Percentiles rank a stretch among this genome's conserved stretches.
phyloP scores from a whole-genome alignment of 2,888 invertebrate genomes.

The Hypolimnas misippus region DNA sequence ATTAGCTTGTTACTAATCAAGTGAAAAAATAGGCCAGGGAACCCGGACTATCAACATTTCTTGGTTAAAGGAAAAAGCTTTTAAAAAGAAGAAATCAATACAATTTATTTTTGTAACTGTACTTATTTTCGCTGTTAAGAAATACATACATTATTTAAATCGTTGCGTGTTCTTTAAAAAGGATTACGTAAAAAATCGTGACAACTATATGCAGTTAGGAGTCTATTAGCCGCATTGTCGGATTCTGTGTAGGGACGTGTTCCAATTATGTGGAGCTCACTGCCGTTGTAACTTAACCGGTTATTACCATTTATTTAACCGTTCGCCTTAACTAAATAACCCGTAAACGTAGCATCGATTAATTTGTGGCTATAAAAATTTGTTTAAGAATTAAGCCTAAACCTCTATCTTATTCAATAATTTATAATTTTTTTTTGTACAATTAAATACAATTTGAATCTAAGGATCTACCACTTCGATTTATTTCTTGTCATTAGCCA shows the following conservation, averaged over 20 bases:
- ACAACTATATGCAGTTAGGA: constrained; percentile 24
- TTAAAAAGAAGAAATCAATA: not conserved
- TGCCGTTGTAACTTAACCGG: constrained; percentile 9
- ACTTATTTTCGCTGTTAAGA: constrained; percentile 1
- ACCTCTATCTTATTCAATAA: too few relatives aligned
- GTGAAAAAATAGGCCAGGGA: too few relatives aligned
- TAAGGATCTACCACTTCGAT: too few relatives aligned
- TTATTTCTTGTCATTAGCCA: too few relatives aligned
- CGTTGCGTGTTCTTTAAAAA: constrained; percentile 17
- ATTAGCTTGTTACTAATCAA: too few relatives aligned
- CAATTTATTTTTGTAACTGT: not conserved
- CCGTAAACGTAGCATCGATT: too few relatives aligned
- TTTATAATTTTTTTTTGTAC: too few relatives aligned
- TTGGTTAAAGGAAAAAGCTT: not conserved
- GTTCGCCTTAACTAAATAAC: not conserved
- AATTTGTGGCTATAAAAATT: too few relatives aligned
- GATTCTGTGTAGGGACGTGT: constrained; percentile 45
- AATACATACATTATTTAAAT: constrained; percentile 16
- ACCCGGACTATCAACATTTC: too few relatives aligned
- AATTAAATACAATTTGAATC: too few relatives aligned
- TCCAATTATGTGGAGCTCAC: constrained; percentile 44
- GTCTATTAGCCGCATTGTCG: constrained; percentile 24
- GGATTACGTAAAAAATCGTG: constrained; percentile 25
- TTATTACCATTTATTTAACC: not conserved
- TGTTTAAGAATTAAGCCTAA: too few relatives aligned